Evolutionary conservation across 2,888 invertebrate genomes (phyloP).

Genomic region (Stenotaenia linearis): DNA sequence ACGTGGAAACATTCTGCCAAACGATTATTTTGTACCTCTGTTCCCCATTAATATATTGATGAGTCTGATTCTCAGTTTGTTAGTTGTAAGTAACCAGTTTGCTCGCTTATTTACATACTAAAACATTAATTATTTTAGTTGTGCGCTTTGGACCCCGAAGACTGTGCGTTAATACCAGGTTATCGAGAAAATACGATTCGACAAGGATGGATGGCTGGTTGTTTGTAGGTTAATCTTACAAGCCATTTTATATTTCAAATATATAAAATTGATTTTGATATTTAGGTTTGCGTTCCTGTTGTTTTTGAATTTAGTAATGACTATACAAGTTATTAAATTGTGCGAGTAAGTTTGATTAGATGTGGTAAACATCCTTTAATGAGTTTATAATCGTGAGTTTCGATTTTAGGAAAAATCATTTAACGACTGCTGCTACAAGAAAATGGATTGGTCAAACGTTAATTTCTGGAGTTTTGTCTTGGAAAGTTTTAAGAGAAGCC

Average conservation of each 20-base stretch:
- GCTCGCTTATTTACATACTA: background rate
- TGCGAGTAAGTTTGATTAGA: background rate
- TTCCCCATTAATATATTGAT: background rate
- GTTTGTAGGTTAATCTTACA: background rate
- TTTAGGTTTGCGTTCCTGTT: background rate
- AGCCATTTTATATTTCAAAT: too few species aligned
- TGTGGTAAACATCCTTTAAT: too few species aligned
- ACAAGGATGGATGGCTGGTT: background rate
- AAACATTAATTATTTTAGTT: background rate
- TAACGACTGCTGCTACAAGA: background rate
- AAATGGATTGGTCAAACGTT: background rate
- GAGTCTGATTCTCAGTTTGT: background rate
- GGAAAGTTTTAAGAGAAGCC: background rate
- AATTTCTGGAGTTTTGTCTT: background rate
- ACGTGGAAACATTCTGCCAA: background rate
- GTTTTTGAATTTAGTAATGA: background rate
- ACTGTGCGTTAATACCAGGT: background rate
- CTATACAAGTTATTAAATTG: background rate
- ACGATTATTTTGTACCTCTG: background rate
- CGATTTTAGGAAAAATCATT: background rate
- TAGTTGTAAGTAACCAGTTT: background rate
- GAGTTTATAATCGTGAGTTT: too few species aligned
- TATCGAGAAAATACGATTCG: background rate
- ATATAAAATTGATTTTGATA: background rate
- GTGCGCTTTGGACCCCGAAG: slow-evolving; percentile 5